Conservation (phyloP, 2,888 invertebrate species). For the Xylophagus ater region DNA sequence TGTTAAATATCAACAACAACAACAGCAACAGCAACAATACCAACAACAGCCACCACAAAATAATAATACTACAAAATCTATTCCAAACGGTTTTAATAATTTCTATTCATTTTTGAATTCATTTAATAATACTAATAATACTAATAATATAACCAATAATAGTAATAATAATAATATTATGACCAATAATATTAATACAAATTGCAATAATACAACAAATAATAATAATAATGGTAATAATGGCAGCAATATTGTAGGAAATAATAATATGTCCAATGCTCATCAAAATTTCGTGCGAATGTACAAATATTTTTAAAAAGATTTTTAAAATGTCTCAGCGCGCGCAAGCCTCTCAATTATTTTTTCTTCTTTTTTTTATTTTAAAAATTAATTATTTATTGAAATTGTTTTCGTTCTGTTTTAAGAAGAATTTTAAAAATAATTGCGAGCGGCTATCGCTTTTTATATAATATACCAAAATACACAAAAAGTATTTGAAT, state of each 20-base stretch:
- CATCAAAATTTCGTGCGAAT: slow-evolving; percentile 19
- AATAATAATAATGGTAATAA: background rate
- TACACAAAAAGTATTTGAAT: no score
- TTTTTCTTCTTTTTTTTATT: no score
- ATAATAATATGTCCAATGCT: slow-evolving; percentile 4
- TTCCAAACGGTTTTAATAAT: slow-evolving; percentile 14
- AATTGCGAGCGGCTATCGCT: no score
- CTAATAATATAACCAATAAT: slow-evolving; percentile 15
- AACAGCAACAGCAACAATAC: slow-evolving; percentile 5
- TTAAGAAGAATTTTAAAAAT: no score
- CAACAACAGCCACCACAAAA: slow-evolving; percentile 5
- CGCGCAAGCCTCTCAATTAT: no score
- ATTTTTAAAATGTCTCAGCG: background rate
- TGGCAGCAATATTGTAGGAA: slow-evolving; percentile 7
- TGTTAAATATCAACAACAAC: slow-evolving; percentile 6
- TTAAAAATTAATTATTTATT: no score
- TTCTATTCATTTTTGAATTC: slow-evolving; percentile 20
- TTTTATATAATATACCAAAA: no score
- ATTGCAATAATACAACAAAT: no score
- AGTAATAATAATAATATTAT: slow-evolving; percentile 1
- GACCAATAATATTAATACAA: background rate
- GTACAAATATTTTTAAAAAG: slow-evolving; percentile 23
- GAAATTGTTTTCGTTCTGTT: no score
- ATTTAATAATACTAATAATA: slow-evolving; percentile 16
- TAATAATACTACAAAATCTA: slow-evolving; percentile 7